A percentile compares a stretch with the other conserved stretches of the same genome.
Evolutionary conservation across 1,140 invertebrate species (phyloP).

Genomic region (Diorhabda elongata): DNA sequence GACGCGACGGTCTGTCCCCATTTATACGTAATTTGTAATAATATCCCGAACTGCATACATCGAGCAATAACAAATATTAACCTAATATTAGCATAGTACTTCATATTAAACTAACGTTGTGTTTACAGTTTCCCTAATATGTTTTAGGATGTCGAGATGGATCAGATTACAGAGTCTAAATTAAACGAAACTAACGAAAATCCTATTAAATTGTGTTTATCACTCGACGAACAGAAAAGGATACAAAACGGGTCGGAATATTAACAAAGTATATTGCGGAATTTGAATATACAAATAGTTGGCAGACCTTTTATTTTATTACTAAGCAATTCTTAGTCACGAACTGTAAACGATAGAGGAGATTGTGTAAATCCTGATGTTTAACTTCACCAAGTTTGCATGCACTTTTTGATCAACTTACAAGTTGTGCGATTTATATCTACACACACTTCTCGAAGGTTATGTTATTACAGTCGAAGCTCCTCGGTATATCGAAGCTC

Average conservation of each 20-base stretch:
- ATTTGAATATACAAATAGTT: slow-evolving; percentile 1
- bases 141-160: too few relatives aligned
- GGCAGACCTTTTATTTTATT: not conserved
- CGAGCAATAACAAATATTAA: not conserved
- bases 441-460: too few relatives aligned
- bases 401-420: too few relatives aligned
- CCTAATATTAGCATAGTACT: not conserved
- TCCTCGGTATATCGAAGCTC: too few relatives aligned
- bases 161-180: not conserved
- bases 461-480: too few relatives aligned
- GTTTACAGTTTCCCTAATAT: not conserved
- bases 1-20: not conserved
- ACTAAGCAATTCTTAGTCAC: not conserved
- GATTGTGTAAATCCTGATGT: not conserved
- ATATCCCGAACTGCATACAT: not conserved
- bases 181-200: slow-evolving; percentile 1
- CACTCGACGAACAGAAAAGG: not conserved
- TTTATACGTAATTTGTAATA: not conserved
- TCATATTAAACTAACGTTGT: not conserved
- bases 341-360: not conserved
- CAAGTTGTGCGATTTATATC: too few relatives aligned
- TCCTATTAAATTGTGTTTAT: not conserved
- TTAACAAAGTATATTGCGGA: not conserved
- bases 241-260: not conserved
- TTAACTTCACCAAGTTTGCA: not conserved